Evolutionary conservation across 1,140 invertebrate species (phyloP).

Genomic region (Trichogramma pretiosum): DNA sequence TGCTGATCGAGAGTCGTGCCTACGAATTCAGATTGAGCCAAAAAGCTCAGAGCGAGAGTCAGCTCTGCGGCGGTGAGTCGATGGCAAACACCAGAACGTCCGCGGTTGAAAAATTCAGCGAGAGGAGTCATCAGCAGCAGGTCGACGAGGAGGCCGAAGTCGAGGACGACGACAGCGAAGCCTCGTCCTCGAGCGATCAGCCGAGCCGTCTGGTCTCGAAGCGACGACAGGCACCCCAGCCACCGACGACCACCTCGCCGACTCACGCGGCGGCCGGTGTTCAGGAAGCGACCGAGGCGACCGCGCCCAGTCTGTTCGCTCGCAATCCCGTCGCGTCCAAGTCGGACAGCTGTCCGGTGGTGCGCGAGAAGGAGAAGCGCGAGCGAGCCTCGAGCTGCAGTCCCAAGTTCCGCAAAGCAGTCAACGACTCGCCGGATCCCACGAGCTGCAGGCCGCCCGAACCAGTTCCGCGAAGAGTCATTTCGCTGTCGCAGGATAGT

Average conservation of each 20-base stretch:
- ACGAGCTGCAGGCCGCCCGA: slow-evolving; percentile 45
- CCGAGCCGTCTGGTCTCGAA: slow-evolving; percentile 39
- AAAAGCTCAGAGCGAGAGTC: slow-evolving; percentile 12
- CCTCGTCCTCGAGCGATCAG: background rate
- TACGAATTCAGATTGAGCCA: slow-evolving; percentile 12
- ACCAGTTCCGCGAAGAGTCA: slow-evolving; percentile 54
- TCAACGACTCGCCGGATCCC: slow-evolving; percentile 28
- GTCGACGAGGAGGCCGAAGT: slow-evolving; percentile 6
- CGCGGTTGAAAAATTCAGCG: background rate
- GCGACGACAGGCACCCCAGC: slow-evolving; percentile 55
- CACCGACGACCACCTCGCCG: too few relatives aligned
- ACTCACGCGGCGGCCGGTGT: slow-evolving; percentile 26
- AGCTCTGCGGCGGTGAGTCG: slow-evolving; percentile 1
- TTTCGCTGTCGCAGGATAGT: slow-evolving; percentile 66
- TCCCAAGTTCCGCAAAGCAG: slow-evolving; percentile 49
- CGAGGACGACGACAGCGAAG: slow-evolving; percentile 19
- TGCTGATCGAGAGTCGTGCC: slow-evolving; percentile 13
- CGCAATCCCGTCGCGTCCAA: slow-evolving; percentile 51
- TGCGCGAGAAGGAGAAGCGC: slow-evolving; percentile 65
- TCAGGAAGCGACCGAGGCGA: slow-evolving; percentile 39
- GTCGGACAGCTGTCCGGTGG: slow-evolving; percentile 59
- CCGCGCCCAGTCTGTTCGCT: slow-evolving; percentile 35
- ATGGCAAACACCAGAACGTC: background rate
- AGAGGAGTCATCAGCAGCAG: background rate
- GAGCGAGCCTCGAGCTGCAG: slow-evolving; percentile 58